Evolutionary conservation across 2,113 vertebrate genomes (phyloP).

Genomic region (Ovis canadensis): DNA sequence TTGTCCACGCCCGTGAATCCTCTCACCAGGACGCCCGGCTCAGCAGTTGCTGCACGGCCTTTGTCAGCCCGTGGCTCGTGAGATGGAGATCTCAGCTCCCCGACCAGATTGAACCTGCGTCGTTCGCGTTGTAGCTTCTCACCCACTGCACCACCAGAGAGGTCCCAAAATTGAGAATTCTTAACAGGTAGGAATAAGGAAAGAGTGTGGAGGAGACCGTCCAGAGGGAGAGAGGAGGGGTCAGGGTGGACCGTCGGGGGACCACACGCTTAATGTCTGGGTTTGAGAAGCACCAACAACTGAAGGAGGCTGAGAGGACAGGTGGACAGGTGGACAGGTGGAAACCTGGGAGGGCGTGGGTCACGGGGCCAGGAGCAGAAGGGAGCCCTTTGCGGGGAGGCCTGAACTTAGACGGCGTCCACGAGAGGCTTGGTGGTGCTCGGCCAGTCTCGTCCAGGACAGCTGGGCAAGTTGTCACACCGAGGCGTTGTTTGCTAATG

Average conservation of each 20-base stretch:
- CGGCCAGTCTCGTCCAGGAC: background rate
- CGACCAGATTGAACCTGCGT: background rate
- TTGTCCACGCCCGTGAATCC: background rate
- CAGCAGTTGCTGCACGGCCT: background rate
- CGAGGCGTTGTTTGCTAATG: background rate
- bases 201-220: background rate
- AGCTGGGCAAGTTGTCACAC: background rate
- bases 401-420: background rate
- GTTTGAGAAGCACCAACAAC: background rate
- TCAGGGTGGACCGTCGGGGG: background rate
- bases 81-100: background rate
- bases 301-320: background rate
- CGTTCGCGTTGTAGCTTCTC: accelerated
- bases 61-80: accelerated
- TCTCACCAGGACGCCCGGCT: accelerated
- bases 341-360: background rate
- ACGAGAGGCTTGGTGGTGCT: background rate
- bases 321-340: no score
- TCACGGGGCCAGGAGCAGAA: accelerated
- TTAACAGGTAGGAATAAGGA: background rate
- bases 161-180: background rate
- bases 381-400: background rate
- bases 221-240: background rate
- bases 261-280: background rate
- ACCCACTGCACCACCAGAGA: background rate